Conservation (phyloP, 2,888 invertebrate genomes). For the Dusona sp. region DNA sequence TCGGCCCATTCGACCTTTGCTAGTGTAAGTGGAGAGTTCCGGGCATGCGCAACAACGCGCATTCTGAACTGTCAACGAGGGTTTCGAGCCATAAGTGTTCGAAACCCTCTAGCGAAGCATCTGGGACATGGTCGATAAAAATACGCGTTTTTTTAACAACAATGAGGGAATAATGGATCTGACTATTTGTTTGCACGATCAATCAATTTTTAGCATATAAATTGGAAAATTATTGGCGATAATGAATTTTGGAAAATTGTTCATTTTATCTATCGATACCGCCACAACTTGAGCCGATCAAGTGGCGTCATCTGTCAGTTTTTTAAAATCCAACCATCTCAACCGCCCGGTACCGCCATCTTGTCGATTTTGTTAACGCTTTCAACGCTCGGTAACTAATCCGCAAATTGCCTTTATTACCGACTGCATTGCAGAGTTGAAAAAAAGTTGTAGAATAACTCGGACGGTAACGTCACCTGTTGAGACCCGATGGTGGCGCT, state of each 20-base stretch:
- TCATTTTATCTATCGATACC: not conserved
- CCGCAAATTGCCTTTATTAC: not conserved
- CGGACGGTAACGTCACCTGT: not conserved
- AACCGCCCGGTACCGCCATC: not conserved
- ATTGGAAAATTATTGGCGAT: not conserved
- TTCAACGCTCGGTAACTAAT: not conserved
- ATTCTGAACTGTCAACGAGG: slow-evolving; percentile 8
- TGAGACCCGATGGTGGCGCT: not conserved
- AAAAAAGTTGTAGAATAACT: not conserved
- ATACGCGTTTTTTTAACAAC: not conserved
- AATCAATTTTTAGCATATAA: not conserved
- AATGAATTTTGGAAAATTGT: not conserved
- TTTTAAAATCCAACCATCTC: not conserved
- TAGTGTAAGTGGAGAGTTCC: slow-evolving; percentile 13
- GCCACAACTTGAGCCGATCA: not conserved
- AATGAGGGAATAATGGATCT: not conserved
- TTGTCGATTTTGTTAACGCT: not conserved
- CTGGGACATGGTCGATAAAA: not conserved
- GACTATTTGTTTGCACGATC: not conserved
- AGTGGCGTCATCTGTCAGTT: not conserved
- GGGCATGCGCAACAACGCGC: slow-evolving; percentile 17
- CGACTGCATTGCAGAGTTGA: not conserved
- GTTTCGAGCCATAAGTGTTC: not conserved
- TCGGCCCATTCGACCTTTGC: slow-evolving; percentile 16
- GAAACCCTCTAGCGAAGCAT: not conserved